phyloP scores from a whole-genome alignment of 2,797 vertebrate species.

The Chrosomus eos region DNA sequence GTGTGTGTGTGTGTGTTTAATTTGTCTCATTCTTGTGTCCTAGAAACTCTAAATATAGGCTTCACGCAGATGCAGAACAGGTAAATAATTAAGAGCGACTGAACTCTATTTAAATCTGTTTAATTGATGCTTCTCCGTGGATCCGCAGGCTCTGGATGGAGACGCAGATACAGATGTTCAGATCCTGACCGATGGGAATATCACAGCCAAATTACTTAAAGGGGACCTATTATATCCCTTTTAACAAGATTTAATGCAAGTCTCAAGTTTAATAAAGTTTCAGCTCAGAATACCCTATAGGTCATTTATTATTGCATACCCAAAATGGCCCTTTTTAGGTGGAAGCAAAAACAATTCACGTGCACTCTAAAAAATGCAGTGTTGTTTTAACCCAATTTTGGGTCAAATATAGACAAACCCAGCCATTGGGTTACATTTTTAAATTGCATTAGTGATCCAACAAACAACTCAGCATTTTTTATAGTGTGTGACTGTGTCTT shows the following conservation, averaged over 20 bases:
- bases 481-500: not conserved
- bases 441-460: too few species aligned
- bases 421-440: too few species aligned
- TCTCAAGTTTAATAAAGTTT: not conserved
- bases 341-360: not conserved
- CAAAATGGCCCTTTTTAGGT: not conserved
- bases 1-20: constrained; percentile 2
- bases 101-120: constrained; percentile 33
- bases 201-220: not conserved
- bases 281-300: not conserved
- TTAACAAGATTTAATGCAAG: not conserved
- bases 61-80: constrained; percentile 7
- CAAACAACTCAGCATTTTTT: too few species aligned
- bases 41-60: constrained; percentile 27
- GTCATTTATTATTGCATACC: not conserved
- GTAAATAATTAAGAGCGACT: constrained; percentile 34
- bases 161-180: not conserved
- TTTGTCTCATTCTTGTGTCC: constrained; percentile 14
- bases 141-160: not conserved
- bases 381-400: too few species aligned
- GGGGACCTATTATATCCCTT: not conserved
- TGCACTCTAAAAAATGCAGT: too few species aligned
- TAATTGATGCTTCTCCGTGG: not conserved
- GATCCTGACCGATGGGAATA: not conserved
- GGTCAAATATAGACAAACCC: too few species aligned